Evolutionary conservation across 2,797 vertebrate species (phyloP), one percentile per base, ranked within the genome.

Genomic region (Bradypus variegatus): DNA sequence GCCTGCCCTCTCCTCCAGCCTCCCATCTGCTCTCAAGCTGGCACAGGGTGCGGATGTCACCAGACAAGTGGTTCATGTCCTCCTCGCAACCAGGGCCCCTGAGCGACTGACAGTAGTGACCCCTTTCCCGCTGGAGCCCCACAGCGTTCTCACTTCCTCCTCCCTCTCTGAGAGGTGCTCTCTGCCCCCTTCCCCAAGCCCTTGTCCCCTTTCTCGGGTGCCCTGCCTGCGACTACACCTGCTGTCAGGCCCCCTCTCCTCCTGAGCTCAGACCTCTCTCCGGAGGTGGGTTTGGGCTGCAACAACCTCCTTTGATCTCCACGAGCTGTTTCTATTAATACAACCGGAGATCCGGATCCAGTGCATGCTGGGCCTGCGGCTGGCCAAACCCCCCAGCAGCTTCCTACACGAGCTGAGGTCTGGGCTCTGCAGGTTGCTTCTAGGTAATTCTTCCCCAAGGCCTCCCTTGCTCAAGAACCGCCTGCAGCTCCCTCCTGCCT

Each of bases 311-410:
- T 90, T 88, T 94, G 72, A 94, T 94, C 88, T 78, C 81, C 48
- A 88, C 67, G 72, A 21, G 21, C 81, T 27, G 67, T 77, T 93
- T 92, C 95, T 95, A 87, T 94, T 94, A 94, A 95, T 89, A 95
- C 67, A 55, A 69, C 80, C 86, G 13, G 72, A 92, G 95, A 89
- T 84, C 41, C 86, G 53, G 79, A 73, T 64, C 78, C 82, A 60
- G 86, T 50, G 69, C 73, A 18, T 72, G 41, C 0, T 3, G 36
- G 29, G 73, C n/a, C 91, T 93, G 85, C 58, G 94, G 91, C 75
- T 64, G 77, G 78, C 60, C 72, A 18, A 79, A 18, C 73, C 90
- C 64, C 38, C 78, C 88, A 70, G 41, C 38, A 77, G 53, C 89
- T 92, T 94, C 91, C 58, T 81, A 80, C 67, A 25, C 1, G 4